Evolutionary conservation across 2,797 vertebrate species (phyloP), one percentile per base, ranked within the genome.

Genomic region (Pseudochirops cupreus): DNA sequence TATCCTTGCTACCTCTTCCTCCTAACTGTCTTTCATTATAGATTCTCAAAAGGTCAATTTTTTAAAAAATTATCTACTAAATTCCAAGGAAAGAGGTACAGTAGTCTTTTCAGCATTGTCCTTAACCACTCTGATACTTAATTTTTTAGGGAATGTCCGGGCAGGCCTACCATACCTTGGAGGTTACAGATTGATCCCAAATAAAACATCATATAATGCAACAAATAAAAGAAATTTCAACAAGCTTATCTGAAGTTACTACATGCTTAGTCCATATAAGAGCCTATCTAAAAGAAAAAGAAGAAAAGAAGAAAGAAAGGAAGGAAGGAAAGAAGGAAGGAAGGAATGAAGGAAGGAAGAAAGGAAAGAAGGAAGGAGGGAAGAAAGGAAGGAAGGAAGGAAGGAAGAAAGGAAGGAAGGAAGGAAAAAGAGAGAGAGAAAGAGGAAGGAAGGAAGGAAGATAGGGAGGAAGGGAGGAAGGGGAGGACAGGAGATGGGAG

Each of bases 351-450:
- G 14, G 16, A 18, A 4, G 55, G 16, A 18, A 4, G 14, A 3
- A 56, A 4, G 3, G 16, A 56, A 4, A 0, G 0, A 18, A 16
- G 3, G 16, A 56, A 4, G 2, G 16, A 56, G 0, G 2, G 16
- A 58, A 4, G 9, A 7, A 53, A 9, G 7, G 7, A 53, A 52
- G 50, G 50, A 52, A 52, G 50, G 50, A 52, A 52, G 50, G 50
- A 52, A 52, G 50, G 50, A 52, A 52, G 5, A 5, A 5, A 52
- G 50, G 5, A 52, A 52, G 50, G 5, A 2, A 52, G 50, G 5
- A 5, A 52, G 50, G 5, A 2, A 52, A 5, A 53, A 7, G 6
- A 7, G 6, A 7, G 53, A 7, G 0, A 7, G 53, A 53, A 52
- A 4, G 50, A 52, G 50, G 50, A 4, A 4, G 50, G 52, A 52